These are phyloP conservation scores for Zenarchopterus dispar DNA, from an alignment of 2,797 vertebrate genomes.

Conservation along the genomic window DNA sequence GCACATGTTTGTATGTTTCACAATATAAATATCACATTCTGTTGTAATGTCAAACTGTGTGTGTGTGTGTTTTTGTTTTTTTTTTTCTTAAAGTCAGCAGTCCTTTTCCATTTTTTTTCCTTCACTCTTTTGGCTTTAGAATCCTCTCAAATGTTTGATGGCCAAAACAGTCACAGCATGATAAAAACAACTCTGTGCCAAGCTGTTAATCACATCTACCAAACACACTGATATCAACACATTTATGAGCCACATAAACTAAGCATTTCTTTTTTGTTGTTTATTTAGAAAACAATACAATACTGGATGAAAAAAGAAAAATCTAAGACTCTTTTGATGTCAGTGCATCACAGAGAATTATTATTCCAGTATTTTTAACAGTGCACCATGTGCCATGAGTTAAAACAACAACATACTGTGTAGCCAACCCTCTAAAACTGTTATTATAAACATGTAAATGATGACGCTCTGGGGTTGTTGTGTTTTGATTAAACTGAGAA, in stretches of 20 bases:
- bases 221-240: conserved; percentile 26
- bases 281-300: no score
- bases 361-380: conserved; percentile 22
- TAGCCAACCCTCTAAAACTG: conserved; percentile 26
- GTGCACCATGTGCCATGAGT: not conserved
- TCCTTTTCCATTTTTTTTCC: no score
- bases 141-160: no score
- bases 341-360: not conserved
- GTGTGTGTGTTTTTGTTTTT: no score
- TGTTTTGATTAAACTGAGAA: conserved; percentile 62
- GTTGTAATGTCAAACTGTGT: no score
- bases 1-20: no score
- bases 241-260: not conserved
- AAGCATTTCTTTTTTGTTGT: not conserved
- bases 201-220: conserved; percentile 27
- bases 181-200: conserved; percentile 13
- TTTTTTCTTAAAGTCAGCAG: no score
- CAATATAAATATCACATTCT: no score
- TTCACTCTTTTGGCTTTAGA: no score
- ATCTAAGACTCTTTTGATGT: conserved; percentile 8
- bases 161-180: conserved; percentile 15
- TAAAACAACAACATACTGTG: conserved; percentile 10
- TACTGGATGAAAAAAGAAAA: no score
- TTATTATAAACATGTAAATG: conserved; percentile 45
- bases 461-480: conserved; percentile 41